Conservation (phyloP, 2,113 vertebrate genomes). For the Cebidichthys violaceus region DNA sequence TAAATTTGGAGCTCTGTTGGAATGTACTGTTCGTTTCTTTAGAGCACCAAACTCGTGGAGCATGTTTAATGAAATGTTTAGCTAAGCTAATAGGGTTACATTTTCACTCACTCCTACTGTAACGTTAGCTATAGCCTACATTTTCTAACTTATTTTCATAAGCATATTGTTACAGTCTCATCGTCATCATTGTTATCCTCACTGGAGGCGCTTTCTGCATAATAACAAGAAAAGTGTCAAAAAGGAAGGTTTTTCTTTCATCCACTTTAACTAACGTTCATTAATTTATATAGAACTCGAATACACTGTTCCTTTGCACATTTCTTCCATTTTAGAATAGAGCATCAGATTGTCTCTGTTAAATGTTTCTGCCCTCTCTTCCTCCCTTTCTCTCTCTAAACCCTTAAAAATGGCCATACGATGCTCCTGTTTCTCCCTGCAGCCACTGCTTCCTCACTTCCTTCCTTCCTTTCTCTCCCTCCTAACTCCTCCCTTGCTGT, state of each 20-base stretch:
- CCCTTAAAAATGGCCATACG: conserved; percentile 23
- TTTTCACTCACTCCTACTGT: neutral
- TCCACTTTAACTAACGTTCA: neutral
- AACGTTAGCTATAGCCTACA: neutral
- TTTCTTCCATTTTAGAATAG: neutral
- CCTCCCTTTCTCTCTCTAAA: conserved; percentile 18
- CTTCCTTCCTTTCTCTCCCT: neutral
- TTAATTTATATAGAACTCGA: neutral
- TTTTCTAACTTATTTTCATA: neutral
- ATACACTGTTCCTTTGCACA: neutral
- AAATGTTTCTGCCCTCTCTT: neutral
- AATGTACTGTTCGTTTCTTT: neutral
- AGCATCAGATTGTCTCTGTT: neutral
- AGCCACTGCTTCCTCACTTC: neutral
- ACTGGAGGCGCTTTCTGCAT: neutral
- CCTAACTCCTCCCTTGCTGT: conserved; percentile 27
- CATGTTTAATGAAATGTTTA: neutral
- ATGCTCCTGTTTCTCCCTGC: conserved; percentile 6
- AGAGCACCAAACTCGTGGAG: neutral
- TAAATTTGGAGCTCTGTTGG: neutral
- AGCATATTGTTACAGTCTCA: neutral
- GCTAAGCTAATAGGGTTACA: neutral
- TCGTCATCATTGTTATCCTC: neutral
- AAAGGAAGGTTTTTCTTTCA: no score
- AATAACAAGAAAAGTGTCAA: neutral